Evolutionary conservation across 2,888 invertebrate species (phyloP), one percentile per base, ranked within the genome.

Genomic region (Nomada lathburiana): DNA sequence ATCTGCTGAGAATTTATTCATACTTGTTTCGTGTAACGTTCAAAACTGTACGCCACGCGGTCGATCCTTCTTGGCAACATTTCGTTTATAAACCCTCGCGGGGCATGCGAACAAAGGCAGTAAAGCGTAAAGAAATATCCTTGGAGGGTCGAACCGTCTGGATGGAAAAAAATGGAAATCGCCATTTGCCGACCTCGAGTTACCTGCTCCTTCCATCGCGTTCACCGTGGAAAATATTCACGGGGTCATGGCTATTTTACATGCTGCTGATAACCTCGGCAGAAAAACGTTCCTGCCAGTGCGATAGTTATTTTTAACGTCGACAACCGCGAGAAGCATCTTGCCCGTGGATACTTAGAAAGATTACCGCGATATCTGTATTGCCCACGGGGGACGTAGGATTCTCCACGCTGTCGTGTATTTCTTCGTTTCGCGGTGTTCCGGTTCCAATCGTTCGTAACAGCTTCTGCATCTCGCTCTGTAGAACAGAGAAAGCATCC

Each of bases 121-220:
- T 59, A 68, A 69, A 64, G 26, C 73, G 63, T 23, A 11, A 50
- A 26, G 77, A 68, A 71, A 72, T 42, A 71, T 82, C 78, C 82
- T 83, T 83, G 82, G 69, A 13, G 72, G 69, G 55, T 75, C 53
- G 74, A 71, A 81, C 81, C 74, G 82, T 85, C 82, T 72, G 55
- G 60, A 10, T 20, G 57, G 67, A 53, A 55, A 74, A 63, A 76
- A 67, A 67, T 75, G 60, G 68, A 70, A 68, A 75, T 50, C 75
- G 75, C 75, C 65, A 73, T 82, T 76, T 44, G 63, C 1, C 29
- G 77, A 55, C 77, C 83, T 82, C 81, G 81, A 52, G 36, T 55
- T 65, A 64, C 10, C 73, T 36, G 47, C 11, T 62, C 18, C 16
- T 9, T 73, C 70, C 80, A 59, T 52, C 72, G 60, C 23, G 52